Conservation (phyloP, 2,888 invertebrate genomes). For the Capitulum mitella region DNA sequence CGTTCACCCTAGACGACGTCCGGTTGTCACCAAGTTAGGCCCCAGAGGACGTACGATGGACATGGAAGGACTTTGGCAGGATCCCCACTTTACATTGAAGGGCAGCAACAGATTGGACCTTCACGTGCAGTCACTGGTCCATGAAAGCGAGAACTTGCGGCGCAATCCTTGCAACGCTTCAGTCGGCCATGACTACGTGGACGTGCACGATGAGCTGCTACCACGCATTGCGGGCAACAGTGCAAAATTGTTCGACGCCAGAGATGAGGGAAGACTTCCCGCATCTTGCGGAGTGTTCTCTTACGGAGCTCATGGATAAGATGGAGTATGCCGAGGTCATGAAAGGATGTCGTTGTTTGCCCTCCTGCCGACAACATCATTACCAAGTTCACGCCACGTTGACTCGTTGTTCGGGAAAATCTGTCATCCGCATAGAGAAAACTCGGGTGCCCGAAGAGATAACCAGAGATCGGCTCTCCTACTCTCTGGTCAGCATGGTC, state of each 20-base stretch:
- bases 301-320: not conserved
- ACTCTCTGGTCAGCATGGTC: not conserved
- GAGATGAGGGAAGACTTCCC: not conserved
- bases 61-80: too few relatives aligned
- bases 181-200: not conserved
- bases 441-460: not conserved
- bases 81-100: not conserved
- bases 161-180: not conserved
- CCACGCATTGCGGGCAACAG: not conserved
- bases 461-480: not conserved
- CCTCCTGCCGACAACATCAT: not conserved
- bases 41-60: too few relatives aligned
- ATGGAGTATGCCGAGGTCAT: not conserved
- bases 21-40: too few relatives aligned
- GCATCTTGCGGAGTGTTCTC: not conserved
- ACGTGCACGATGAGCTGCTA: not conserved
- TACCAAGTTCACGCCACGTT: not conserved
- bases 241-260: not conserved
- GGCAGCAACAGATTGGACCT: not conserved
- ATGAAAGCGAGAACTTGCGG: not conserved
- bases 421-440: too few relatives aligned
- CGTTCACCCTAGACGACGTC: not conserved
- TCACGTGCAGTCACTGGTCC: not conserved
- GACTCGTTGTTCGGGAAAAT: too few relatives aligned
- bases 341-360: not conserved